A percentile compares a stretch with the other conserved stretches of the same genome.
Conservation (phyloP, 2,888 invertebrate genomes). For the Drosophila fungiperda region DNA sequence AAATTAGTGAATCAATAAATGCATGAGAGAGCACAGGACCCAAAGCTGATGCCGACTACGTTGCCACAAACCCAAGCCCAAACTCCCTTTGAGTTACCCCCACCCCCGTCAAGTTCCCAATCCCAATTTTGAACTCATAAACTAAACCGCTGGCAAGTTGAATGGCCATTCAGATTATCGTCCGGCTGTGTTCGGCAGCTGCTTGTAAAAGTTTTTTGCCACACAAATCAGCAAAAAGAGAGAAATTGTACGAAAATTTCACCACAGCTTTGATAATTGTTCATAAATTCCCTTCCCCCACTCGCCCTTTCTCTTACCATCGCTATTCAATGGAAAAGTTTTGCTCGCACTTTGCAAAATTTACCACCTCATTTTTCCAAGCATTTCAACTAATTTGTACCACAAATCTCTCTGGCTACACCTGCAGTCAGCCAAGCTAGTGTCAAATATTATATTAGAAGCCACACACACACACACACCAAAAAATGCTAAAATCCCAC, state of each 20-base stretch:
- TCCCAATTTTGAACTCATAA: conserved; percentile 36
- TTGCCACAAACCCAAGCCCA: conserved; percentile 9
- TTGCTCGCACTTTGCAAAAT: conserved; percentile 50
- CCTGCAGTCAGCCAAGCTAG: conserved; percentile 54
- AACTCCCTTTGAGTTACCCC: background rate
- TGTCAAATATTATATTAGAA: conserved; percentile 45
- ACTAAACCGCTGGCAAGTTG: conserved; percentile 41
- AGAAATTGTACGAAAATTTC: conserved; percentile 39
- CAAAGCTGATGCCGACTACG: conserved; percentile 5
- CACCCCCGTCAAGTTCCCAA: too few species aligned
- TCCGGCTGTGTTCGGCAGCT: conserved; percentile 35
- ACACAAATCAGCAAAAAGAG: conserved; percentile 37
- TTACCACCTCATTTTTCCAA: conserved; percentile 70
- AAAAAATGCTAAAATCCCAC: background rate
- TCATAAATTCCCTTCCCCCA: conserved; percentile 42
- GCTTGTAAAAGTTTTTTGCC: conserved; percentile 44
- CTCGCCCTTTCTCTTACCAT: background rate
- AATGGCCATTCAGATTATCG: conserved; percentile 46
- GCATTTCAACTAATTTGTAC: conserved; percentile 68
- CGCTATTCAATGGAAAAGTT: conserved; percentile 56
- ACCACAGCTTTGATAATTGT: conserved; percentile 61
- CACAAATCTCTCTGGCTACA: conserved; percentile 61
- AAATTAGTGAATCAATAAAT: conserved; percentile 55
- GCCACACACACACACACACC: conserved; percentile 19
- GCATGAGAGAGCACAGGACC: conserved; percentile 46